A percentile compares a stretch with the other conserved stretches of the same genome.
These are phyloP conservation scores for Psittacus erithacus DNA, from an alignment of 2,113 vertebrate species.

Conservation along the genomic window DNA sequence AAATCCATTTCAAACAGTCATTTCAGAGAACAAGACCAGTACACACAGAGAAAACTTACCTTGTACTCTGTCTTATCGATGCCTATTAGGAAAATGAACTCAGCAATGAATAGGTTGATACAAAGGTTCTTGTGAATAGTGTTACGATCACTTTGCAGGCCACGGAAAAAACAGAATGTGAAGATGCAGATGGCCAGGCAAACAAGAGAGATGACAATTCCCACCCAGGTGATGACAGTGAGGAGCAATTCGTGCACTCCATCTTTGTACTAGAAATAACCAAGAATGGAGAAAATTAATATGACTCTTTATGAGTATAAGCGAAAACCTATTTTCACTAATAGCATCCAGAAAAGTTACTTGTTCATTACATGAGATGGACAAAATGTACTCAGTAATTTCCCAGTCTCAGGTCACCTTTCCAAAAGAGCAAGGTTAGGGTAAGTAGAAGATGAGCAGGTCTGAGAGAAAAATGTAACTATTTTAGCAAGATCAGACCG, in stretches of 20 bases:
- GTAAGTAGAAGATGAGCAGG: not conserved
- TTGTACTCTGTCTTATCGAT: conserved; percentile 93
- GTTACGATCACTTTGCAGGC: conserved; percentile 97
- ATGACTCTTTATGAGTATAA: conserved; percentile 37
- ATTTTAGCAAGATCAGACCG: not conserved
- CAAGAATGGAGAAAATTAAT: conserved; percentile 64
- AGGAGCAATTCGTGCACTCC: conserved; percentile 89
- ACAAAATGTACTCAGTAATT: conserved; percentile 18
- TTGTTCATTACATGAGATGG: conserved; percentile 20
- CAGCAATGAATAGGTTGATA: conserved; percentile 98
- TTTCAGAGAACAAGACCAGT: conserved; percentile 69
- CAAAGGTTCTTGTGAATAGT: conserved; percentile 99
- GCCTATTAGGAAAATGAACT: conserved; percentile 98
- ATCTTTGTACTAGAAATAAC: conserved; percentile 82
- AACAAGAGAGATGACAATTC: conserved; percentile 94
- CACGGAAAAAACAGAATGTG: conserved; percentile 99
- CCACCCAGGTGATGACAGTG: conserved; percentile 94
- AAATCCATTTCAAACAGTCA: conserved; percentile 64
- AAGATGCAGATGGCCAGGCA: conserved; percentile 97
- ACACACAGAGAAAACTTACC: conserved; percentile 79
- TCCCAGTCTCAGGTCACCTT: conserved; percentile 7
- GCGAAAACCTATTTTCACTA: conserved; percentile 35
- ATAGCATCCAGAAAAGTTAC: conserved; percentile 40
- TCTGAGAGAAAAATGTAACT: not conserved
- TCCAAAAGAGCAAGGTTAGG: conserved; percentile 9